Conservation (phyloP, 2,113 vertebrate genomes). For the Corythornis vintsioides region DNA sequence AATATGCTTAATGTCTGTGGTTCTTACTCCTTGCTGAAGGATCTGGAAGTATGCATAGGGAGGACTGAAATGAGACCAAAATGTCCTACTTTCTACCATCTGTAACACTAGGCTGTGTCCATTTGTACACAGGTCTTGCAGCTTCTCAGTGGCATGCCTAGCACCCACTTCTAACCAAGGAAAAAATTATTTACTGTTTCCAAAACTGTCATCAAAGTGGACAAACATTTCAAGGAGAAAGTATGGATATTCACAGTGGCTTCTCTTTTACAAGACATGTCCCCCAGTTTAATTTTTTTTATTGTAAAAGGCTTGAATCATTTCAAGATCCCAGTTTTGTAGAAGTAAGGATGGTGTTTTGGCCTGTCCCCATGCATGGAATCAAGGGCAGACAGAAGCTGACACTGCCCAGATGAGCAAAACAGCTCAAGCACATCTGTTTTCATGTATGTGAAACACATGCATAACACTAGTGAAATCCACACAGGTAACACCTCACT, state of each 20-base stretch:
- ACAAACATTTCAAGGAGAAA: not conserved
- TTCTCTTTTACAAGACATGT: not conserved
- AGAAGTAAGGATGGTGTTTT: not conserved
- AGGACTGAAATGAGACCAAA: not conserved
- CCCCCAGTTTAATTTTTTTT: not conserved
- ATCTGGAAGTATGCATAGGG: not conserved
- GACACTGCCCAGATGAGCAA: not conserved
- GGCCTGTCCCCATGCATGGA: not conserved
- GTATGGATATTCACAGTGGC: not conserved
- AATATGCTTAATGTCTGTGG: not conserved
- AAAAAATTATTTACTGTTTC: not conserved
- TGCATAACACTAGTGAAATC: not conserved
- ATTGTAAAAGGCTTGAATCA: not conserved
- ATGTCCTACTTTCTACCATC: not conserved
- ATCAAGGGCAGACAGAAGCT: not conserved
- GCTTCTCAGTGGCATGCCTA: not conserved
- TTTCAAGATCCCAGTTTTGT: not conserved
- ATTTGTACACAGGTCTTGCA: not conserved
- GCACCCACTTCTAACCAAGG: not conserved
- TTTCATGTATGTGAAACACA: rapidly evolving
- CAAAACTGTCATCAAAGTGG: not conserved
- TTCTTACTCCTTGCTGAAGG: not conserved
- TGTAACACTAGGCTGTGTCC: not conserved
- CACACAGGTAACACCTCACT: not conserved
- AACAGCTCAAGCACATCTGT: not conserved